phyloP scores from a whole-genome alignment of 2,888 invertebrate species.

The Nemurella pictetii region DNA sequence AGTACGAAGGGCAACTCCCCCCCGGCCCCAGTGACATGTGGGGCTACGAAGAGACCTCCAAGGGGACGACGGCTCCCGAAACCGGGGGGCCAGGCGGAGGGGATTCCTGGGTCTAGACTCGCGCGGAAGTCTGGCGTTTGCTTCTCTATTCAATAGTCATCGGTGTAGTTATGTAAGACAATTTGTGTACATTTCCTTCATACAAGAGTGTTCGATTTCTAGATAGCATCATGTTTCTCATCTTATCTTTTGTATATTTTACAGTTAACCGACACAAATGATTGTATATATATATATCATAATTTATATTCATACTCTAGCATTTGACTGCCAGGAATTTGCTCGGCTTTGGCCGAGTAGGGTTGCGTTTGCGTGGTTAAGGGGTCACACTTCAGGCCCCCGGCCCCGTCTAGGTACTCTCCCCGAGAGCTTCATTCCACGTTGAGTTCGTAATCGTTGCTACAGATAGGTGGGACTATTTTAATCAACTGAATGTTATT shows the following conservation, averaged over 20 bases:
- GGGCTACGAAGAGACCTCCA: conserved; percentile 45
- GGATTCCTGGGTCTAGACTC: conserved; percentile 57
- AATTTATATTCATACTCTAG: conserved; percentile 6
- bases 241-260: conserved; percentile 41
- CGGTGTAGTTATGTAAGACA: conserved; percentile 21
- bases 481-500: not conserved
- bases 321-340: not conserved
- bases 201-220: conserved; percentile 22
- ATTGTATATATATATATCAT: conserved; percentile 41
- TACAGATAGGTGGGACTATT: not conserved
- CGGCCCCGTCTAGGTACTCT: not conserved
- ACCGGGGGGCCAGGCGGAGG: conserved; percentile 46
- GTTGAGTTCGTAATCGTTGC: not conserved
- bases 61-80: conserved; percentile 36
- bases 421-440: conserved; percentile 8
- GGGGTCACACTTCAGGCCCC: not conserved
- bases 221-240: conserved; percentile 34
- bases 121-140: not conserved
- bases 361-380: too few species aligned
- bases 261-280: conserved; percentile 38
- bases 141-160: conserved; percentile 31
- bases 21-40: conserved; percentile 46
- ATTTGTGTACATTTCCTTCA: conserved; percentile 30
- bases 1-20: conserved; percentile 44
- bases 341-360: not conserved